A percentile compares a stretch with the other conserved stretches of the same genome.
Conservation (phyloP, 92 coral and sea anemone genomes). For the Porites cylindrica region DNA sequence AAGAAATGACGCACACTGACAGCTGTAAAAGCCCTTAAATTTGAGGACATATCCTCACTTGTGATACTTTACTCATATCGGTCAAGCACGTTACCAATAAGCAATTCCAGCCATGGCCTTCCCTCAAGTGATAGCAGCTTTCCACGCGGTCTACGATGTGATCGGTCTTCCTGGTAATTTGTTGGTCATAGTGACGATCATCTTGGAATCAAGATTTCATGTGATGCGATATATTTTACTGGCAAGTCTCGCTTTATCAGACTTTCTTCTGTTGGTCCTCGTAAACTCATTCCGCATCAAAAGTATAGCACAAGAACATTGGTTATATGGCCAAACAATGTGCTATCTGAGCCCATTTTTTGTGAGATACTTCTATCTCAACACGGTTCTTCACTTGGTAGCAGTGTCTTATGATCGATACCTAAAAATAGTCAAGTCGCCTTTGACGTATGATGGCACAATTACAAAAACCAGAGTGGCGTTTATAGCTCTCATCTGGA, state of each 20-base stretch:
- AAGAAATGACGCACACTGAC: no score
- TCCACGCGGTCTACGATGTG: background rate
- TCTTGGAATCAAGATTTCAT: background rate
- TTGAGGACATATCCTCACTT: no score
- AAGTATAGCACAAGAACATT: background rate
- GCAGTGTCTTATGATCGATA: conserved; percentile 6
- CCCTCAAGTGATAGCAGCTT: background rate
- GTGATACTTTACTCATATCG: no score
- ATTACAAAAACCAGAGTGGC: background rate
- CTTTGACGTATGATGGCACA: background rate
- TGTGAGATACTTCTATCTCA: background rate
- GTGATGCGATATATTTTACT: background rate
- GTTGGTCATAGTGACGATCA: background rate
- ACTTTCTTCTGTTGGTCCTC: background rate
- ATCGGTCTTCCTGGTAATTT: conserved; percentile 20
- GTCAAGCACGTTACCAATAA: no score
- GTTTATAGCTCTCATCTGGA: background rate
- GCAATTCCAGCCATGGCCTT: background rate
- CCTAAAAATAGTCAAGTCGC: background rate
- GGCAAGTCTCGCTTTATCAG: conserved; percentile 1
- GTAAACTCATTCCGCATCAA: background rate
- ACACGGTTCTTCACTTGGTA: conserved; percentile 7
- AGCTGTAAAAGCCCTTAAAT: no score
- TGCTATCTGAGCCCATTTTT: background rate
- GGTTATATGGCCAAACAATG: conserved; percentile 14